phyloP scores from a whole-genome alignment of 2,797 vertebrate genomes.

The Periophthalmus magnuspinnatus region DNA sequence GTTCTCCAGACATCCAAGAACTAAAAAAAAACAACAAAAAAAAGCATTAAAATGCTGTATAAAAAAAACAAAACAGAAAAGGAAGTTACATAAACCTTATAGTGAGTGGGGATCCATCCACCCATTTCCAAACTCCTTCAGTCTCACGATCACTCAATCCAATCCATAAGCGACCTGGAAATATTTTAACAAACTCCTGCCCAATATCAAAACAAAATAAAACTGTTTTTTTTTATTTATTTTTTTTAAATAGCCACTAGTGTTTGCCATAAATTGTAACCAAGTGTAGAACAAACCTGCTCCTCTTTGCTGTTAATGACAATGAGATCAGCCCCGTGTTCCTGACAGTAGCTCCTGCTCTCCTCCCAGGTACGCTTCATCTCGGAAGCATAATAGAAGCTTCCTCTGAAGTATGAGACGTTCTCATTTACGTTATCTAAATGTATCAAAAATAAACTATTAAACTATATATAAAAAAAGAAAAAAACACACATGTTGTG shows the following conservation, averaged over 20 bases:
- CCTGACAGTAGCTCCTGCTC: neutral
- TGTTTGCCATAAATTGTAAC: no score
- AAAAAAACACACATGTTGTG: no score
- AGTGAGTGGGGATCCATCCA: neutral
- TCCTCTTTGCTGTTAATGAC: slow-evolving; percentile 4
- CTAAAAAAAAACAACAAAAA: slow-evolving; percentile 3
- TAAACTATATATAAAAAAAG: no score
- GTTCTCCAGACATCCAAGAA: slow-evolving; percentile 31
- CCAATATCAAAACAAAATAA: no score
- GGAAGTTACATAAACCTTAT: neutral
- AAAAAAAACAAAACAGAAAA: neutral
- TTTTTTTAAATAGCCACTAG: no score
- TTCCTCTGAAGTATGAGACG: no score
- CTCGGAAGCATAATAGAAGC: no score
- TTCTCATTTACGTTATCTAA: no score
- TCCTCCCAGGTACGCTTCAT: neutral
- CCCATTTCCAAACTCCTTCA: slow-evolving; percentile 4
- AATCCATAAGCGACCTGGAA: neutral
- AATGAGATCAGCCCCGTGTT: neutral
- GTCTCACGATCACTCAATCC: neutral
- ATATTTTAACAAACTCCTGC: no score
- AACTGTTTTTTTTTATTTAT: no score
- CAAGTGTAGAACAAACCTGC: neutral
- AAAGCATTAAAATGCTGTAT: neutral
- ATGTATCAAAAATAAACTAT: no score